Evolutionary conservation across 2,888 invertebrate genomes (phyloP).

Genomic region (Ectemnius continuus): DNA sequence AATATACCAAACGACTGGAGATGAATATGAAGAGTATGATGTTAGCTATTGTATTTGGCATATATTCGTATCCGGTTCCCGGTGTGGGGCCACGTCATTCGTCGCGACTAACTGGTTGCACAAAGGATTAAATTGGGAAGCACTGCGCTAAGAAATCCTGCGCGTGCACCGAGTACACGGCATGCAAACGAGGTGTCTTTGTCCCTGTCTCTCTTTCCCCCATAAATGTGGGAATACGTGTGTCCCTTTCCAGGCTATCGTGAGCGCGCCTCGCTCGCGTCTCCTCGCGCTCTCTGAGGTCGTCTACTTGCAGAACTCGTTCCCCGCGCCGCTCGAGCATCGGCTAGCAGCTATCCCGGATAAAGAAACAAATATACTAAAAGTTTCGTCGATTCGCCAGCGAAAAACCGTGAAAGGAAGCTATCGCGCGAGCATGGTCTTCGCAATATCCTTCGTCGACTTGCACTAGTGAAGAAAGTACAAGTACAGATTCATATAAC

Average conservation of each 20-base stretch:
- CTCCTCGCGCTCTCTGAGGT: constrained; percentile 66
- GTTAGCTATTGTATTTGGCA: too few relatives aligned
- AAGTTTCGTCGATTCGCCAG: neutral
- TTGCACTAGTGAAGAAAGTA: too few relatives aligned
- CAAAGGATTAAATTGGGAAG: neutral
- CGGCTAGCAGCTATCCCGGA: constrained; percentile 44
- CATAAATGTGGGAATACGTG: constrained; percentile 4
- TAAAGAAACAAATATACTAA: neutral
- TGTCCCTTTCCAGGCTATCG: constrained; percentile 28
- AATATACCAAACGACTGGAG: too few relatives aligned
- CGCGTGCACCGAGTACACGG: constrained; percentile 24
- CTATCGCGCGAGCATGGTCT: neutral
- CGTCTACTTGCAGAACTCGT: constrained; percentile 72
- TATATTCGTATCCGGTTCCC: too few relatives aligned
- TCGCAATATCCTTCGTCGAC: too few relatives aligned
- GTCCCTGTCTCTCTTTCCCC: constrained; percentile 17
- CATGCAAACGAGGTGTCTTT: constrained; percentile 44
- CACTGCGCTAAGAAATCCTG: constrained; percentile 6
- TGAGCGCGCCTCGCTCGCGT: constrained; percentile 38
- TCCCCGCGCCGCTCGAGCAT: constrained; percentile 47
- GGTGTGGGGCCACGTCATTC: constrained; percentile 9
- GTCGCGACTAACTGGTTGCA: neutral
- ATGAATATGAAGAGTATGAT: too few relatives aligned
- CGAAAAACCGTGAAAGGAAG: constrained; percentile 16
- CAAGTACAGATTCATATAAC: too few relatives aligned